Evolutionary conservation across 2,888 invertebrate species (phyloP).

Genomic region (Oeneis ivallda): DNA sequence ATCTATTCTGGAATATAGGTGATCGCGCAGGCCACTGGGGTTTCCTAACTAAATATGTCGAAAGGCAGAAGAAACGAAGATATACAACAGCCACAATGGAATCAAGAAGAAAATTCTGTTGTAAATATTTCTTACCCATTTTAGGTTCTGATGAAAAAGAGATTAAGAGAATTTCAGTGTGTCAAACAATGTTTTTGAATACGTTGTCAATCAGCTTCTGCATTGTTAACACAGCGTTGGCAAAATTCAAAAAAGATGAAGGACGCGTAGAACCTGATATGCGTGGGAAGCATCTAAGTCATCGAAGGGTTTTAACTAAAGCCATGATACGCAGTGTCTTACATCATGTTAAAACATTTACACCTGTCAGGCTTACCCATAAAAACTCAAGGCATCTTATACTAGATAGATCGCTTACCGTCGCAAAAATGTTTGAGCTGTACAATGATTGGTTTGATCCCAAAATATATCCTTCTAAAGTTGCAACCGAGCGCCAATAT

Average conservation of each 20-base stretch:
- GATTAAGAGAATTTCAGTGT: not conserved
- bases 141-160: not conserved
- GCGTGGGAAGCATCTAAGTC: not conserved
- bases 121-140: not conserved
- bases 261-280: not conserved
- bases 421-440: not conserved
- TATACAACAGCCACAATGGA: not conserved
- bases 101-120: not conserved
- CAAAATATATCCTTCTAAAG: not conserved
- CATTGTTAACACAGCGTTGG: not conserved
- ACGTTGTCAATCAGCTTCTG: not conserved
- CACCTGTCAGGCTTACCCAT: not conserved
- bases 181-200: not conserved
- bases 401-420: not conserved
- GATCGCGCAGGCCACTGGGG: not conserved
- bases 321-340: not conserved
- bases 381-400: not conserved
- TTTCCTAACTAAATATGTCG: not conserved
- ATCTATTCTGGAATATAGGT: not conserved
- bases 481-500: slow-evolving; percentile 27
- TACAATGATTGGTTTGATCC: not conserved
- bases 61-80: not conserved
- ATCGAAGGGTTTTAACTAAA: not conserved
- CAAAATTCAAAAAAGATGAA: not conserved
- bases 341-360: not conserved